Conservation (phyloP, 2,888 invertebrate species). For the Rhodophaea formosa region DNA sequence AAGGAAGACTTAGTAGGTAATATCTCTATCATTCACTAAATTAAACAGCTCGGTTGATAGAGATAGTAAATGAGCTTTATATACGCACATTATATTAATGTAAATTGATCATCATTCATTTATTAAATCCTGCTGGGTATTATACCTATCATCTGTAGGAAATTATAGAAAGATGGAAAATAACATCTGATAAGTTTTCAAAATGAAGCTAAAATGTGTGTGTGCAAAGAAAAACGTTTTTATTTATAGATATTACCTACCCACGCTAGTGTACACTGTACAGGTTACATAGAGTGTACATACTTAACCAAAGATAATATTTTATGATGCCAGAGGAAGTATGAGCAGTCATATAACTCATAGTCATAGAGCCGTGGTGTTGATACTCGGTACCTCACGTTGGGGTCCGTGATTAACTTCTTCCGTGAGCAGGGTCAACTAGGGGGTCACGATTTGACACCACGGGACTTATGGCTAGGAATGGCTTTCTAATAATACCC, state of each 20-base stretch:
- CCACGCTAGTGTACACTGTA: neutral
- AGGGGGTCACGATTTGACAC: slow-evolving; percentile 61
- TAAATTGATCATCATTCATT: neutral
- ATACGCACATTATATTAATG: neutral
- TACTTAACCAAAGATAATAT: neutral
- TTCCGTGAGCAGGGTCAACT: slow-evolving; percentile 72
- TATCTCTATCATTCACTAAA: neutral
- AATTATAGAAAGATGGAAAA: neutral
- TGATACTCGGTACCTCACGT: slow-evolving; percentile 39
- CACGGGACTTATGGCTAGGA: slow-evolving; percentile 36
- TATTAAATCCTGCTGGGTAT: neutral
- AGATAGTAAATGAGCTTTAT: no score
- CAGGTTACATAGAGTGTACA: neutral
- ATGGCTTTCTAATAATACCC: slow-evolving; percentile 38
- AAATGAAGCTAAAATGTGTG: neutral
- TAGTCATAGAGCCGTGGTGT: slow-evolving; percentile 35
- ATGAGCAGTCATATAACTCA: slow-evolving; percentile 39
- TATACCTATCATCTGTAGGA: no score
- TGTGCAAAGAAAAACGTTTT: neutral
- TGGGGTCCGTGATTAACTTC: slow-evolving; percentile 65
- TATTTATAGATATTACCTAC: neutral
- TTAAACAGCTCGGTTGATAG: no score
- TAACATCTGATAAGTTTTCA: neutral
- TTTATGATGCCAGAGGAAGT: neutral
- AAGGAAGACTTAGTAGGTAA: no score